Evolutionary conservation across 1,140 invertebrate species (phyloP).

Genomic region (honey bee (Apis mellifera)): Amel_HAv3.1 CM009932.2:11596001-11596500

Average conservation of each 20-base stretch:
- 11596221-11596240: constrained; percentile 49
- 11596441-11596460: constrained; percentile 28
- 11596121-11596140: constrained; percentile 49
- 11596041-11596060: constrained; percentile 82
- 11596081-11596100: constrained; percentile 75
- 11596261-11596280: constrained; percentile 58
- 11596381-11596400: neutral
- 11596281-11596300: constrained; percentile 58
- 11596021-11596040: constrained; percentile 26
- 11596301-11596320: neutral
- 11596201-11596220: neutral
- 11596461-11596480: constrained; percentile 30
- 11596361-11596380: neutral
- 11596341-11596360: constrained; percentile 42
- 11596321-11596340: constrained; percentile 19
- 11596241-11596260: constrained; percentile 64
- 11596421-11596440: neutral
- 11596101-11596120: constrained; percentile 78
- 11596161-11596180: constrained; percentile 80
- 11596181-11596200: constrained; percentile 61
- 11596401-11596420: neutral
- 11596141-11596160: constrained; percentile 55
- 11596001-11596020: constrained; percentile 65
- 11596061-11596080: constrained; percentile 81
- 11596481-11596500: constrained; percentile 51